Conservation (phyloP, 1,140 invertebrate genomes). For the Diprion similis region DNA sequence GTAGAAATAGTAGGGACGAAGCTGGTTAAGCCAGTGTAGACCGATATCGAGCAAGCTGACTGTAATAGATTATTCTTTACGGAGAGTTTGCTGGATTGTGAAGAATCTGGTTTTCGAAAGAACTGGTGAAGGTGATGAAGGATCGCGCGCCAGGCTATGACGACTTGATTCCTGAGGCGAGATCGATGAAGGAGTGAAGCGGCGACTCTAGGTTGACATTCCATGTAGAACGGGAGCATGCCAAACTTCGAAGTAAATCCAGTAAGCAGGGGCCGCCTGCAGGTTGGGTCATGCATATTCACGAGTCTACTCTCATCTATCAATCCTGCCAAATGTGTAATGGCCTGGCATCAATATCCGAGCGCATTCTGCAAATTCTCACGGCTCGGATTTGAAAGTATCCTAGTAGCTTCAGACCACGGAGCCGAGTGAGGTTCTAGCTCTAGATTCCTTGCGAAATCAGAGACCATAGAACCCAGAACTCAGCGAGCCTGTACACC, state of each 20-base stretch:
- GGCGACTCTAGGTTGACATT: not conserved
- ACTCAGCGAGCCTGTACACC: not conserved
- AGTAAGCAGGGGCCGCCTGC: not conserved
- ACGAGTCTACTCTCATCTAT: slow-evolving; percentile 8
- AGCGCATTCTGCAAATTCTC: slow-evolving; percentile 19
- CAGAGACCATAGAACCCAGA: slow-evolving; percentile 6
- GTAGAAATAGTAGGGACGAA: too few relatives aligned
- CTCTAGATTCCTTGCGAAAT: slow-evolving; percentile 17
- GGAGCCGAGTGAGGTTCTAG: slow-evolving; percentile 5
- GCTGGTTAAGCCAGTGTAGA: too few relatives aligned
- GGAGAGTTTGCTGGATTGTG: too few relatives aligned
- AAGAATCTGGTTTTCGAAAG: too few relatives aligned
- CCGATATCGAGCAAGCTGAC: too few relatives aligned
- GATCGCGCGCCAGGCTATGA: too few relatives aligned
- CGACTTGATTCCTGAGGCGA: not conserved
- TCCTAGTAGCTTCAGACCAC: not conserved
- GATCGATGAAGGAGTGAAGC: not conserved
- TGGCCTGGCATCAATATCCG: slow-evolving; percentile 11
- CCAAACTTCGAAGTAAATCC: slow-evolving; percentile 2
- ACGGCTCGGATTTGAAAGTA: slow-evolving; percentile 19
- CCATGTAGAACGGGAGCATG: not conserved
- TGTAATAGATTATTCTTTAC: too few relatives aligned
- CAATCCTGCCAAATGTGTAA: slow-evolving; percentile 16
- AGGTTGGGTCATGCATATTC: slow-evolving; percentile 14
- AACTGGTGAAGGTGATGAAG: too few relatives aligned